A percentile compares a stretch with the other conserved stretches of the same genome.
phyloP scores from a whole-genome alignment of 2,113 vertebrate genomes.

The Pica pica region DNA sequence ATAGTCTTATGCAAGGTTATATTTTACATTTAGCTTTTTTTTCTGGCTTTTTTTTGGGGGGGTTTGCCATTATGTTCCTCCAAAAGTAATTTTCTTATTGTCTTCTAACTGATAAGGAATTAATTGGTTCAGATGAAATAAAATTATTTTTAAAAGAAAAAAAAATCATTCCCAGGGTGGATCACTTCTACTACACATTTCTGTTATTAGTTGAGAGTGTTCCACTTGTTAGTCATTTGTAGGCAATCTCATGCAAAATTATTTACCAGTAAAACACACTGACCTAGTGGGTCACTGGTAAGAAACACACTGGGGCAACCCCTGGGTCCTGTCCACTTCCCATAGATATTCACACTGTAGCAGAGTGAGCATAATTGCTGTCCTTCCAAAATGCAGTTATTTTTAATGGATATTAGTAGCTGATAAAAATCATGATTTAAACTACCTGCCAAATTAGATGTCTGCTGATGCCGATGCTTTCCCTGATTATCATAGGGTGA shows the following conservation, averaged over 20 bases:
- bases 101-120: conserved; percentile 34
- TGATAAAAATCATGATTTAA: not conserved
- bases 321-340: not conserved
- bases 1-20: conserved; percentile 14
- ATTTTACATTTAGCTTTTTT: conserved; percentile 41
- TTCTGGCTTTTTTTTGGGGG: too few relatives aligned
- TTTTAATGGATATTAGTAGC: not conserved
- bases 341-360: not conserved
- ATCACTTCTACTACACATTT: not conserved
- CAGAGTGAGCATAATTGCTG: not conserved
- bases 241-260: not conserved
- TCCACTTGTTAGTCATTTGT: not conserved
- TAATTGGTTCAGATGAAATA: conserved; percentile 17
- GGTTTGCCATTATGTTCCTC: not conserved
- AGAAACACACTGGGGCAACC: not conserved
- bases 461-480: not conserved
- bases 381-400: not conserved
- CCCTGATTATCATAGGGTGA: not conserved
- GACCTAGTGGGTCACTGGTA: not conserved
- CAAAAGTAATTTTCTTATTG: conserved; percentile 41
- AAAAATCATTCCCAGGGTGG: not conserved
- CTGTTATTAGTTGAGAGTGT: not conserved
- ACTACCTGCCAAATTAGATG: not conserved
- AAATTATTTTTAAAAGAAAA: not conserved
- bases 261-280: not conserved